Percentiles rank a stretch among this genome's conserved stretches.
Evolutionary conservation across 2,888 invertebrate species (phyloP).

Genomic region (Ypsolopha sequella): DNA sequence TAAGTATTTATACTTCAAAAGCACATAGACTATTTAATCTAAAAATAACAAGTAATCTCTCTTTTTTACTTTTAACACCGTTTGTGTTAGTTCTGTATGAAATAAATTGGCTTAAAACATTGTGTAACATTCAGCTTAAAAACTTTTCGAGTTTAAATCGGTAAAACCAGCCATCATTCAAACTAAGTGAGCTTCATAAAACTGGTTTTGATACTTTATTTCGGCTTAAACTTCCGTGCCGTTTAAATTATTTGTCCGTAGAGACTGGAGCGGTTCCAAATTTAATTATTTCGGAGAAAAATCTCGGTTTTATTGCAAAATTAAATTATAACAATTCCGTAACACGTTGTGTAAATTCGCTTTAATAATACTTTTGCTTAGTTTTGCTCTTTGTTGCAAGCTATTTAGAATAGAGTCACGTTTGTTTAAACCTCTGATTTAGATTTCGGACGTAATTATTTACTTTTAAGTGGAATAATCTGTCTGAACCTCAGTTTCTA

Average conservation of each 20-base stretch:
- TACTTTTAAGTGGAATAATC: too few species aligned
- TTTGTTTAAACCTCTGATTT: background rate
- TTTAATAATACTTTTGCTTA: background rate
- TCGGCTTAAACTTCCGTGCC: slow-evolving; percentile 59
- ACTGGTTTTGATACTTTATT: slow-evolving; percentile 63
- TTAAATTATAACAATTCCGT: slow-evolving; percentile 17
- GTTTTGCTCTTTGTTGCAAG: background rate
- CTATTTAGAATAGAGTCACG: background rate
- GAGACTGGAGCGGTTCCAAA: slow-evolving; percentile 62
- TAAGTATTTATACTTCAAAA: too few species aligned
- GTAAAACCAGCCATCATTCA: slow-evolving; percentile 40
- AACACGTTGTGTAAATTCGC: slow-evolving; percentile 6
- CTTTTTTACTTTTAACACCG: too few species aligned
- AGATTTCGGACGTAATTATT: background rate
- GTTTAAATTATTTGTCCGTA: slow-evolving; percentile 61
- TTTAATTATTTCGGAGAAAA: slow-evolving; percentile 58
- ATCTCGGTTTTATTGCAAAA: slow-evolving; percentile 48
- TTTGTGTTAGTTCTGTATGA: too few species aligned
- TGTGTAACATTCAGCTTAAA: too few species aligned
- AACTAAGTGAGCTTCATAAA: slow-evolving; percentile 53
- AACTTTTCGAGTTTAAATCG: background rate
- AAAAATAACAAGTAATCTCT: too few species aligned
- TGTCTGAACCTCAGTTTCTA: too few species aligned
- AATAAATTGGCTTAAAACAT: too few species aligned
- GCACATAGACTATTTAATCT: too few species aligned